Evolutionary conservation across 2,888 invertebrate species (phyloP), one percentile per base, ranked within the genome.

Genomic region (Cheilosia variabilis): DNA sequence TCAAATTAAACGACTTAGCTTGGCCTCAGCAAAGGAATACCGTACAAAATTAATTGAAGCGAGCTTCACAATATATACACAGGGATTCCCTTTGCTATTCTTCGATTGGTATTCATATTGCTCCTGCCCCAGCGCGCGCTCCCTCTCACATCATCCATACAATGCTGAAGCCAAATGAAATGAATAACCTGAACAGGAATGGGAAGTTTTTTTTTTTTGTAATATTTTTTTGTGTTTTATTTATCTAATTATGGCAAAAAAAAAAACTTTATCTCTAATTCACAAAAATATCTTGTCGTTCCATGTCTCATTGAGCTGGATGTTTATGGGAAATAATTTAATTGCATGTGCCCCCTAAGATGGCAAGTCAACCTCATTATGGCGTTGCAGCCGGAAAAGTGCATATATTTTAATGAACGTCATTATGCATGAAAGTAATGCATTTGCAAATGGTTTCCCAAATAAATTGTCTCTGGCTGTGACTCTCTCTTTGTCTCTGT

Each of bases 281-380:
- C 63, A 78, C 73, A 72, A 73, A 68, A 78, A 78, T 63, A 73
- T 45, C 62, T 55, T 17, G 24, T 3, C 50, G 37, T 62, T 31
- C 57, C 31, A 31, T 37, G 72, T 73, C 37, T 22, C 37, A 27
- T 53, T 60, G 53, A 27, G n/a, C 45, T 13, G 15, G 34, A 66
- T 80, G 60, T 55, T 68, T 60, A 63, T 62, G 66, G 27, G 47
- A 34, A 41, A 62, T 73, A 68, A 66, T 68, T 72, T 62, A 69
- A 78, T 63, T 83, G 73, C 68, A 83, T 73, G 78, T 58, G 78
- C 68, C 68, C 57, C 50, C 34, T 34, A 69, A 69, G 69, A 68
- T 68, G 63, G 31, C 37, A 15, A 63, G 57, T 65, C 45, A 62
- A 68, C 72, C 77, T 82, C 72, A 82, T 82, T 77, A 82, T 15